Evolutionary conservation across 2,797 vertebrate species (phyloP), one percentile per base, ranked within the genome.

Genomic region (Myripristis murdjan): DNA sequence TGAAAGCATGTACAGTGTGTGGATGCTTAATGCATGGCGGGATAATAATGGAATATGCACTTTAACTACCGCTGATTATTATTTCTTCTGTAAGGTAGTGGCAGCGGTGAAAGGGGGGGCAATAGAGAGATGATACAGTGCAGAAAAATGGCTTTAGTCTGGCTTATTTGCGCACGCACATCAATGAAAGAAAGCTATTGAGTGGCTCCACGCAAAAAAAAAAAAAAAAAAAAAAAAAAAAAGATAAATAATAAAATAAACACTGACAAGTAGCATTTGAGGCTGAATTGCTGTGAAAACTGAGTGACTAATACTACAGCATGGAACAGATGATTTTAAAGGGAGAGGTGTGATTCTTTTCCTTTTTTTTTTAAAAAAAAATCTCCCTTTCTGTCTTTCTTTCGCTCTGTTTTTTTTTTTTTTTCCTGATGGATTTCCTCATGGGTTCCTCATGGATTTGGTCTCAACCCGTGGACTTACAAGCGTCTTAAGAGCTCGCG

Each of bases 131-230:
- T 10, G 28, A 37, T 18, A 28, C 14, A 41, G 11, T 3, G 24
- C 10, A 44, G 33, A 52, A 53, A 6, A 26, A 24, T 5, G 31
- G 22, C 12, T 39, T 26, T 51, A n/a, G 7, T 41, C 48, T 8
- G 9, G 24, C 70, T 57, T 73, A 46, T 66, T 71, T 64, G 59
- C 11, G 28, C 24, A 54, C 43, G n/a, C 61, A 22, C 59, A 68
- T 37, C 58, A 12, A 9, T 37, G 11, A 76, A 79, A 51, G 49
- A 63, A 24, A 3, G 18, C 4, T n/a, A 0, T 46, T 23, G 24
- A 65, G 22, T 37, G 33, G 4, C 61, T 47, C 53, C 28, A 55
- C 28, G 10, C 31, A 44, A 55, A 62, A 18, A n/a, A n/a, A n/a
- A n/a, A n/a, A n/a, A n/a, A n/a, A n/a, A n/a, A n/a, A n/a, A n/a